phyloP scores from a whole-genome alignment of 1,140 invertebrate species.

The Steinernema feltiae region DNA sequence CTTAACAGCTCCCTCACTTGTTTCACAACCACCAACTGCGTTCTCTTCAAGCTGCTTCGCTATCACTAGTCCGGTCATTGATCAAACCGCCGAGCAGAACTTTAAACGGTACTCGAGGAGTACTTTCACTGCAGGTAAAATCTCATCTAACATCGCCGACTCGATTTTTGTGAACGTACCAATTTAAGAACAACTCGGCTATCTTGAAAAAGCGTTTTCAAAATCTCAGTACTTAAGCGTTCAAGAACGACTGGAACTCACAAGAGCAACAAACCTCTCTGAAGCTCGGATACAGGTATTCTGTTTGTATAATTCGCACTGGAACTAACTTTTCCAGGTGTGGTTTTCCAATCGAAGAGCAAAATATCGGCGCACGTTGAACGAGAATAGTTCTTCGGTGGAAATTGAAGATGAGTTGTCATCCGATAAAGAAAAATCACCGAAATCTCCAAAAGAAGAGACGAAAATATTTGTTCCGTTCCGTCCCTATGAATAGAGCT shows the following conservation, averaged over 20 bases:
- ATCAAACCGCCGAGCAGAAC: background rate
- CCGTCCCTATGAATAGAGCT: constrained; percentile 30
- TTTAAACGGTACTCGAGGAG: constrained; percentile 36
- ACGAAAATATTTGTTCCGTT: constrained; percentile 20
- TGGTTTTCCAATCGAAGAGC: constrained; percentile 56
- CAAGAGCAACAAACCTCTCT: constrained; percentile 52
- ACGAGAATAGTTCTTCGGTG: constrained; percentile 10
- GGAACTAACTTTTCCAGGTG: constrained; percentile 59
- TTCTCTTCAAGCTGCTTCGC: background rate
- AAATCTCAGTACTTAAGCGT: constrained; percentile 35
- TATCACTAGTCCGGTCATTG: background rate
- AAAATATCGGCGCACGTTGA: constrained; percentile 41
- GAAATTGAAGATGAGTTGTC: constrained; percentile 23
- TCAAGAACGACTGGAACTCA: constrained; percentile 58
- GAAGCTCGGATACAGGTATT: constrained; percentile 58
- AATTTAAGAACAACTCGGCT: constrained; percentile 45
- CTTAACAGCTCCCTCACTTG: background rate
- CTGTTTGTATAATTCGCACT: constrained; percentile 29
- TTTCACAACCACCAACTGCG: background rate
- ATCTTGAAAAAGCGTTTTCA: constrained; percentile 41
- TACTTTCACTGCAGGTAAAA: constrained; percentile 30
- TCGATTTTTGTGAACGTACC: background rate
- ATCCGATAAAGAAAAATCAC: background rate
- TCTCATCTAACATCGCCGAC: background rate
- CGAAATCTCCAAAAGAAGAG: background rate